These are phyloP conservation scores for Eupeodes corollae DNA, from an alignment of 1,140 invertebrate genomes.

Conservation along the genomic window DNA sequence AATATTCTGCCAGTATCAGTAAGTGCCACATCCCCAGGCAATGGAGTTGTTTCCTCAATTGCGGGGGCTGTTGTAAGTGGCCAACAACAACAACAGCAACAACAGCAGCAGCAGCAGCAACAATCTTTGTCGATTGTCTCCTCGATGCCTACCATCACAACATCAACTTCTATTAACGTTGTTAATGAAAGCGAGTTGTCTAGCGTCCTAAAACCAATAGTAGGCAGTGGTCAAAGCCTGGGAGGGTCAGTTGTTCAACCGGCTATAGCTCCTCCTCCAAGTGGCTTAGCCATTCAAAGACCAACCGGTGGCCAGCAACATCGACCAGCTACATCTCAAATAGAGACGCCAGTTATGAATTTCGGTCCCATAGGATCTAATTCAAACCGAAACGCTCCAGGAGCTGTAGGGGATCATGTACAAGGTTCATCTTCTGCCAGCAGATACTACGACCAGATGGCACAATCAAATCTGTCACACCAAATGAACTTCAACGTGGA, in stretches of 20 bases:
- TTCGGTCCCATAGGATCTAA: constrained; percentile 24
- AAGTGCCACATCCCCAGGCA: constrained; percentile 2
- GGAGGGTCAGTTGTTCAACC: neutral
- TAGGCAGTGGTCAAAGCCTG: constrained; percentile 16
- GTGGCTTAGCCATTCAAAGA: constrained; percentile 13
- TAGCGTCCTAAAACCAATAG: constrained; percentile 22
- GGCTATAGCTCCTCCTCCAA: constrained; percentile 5
- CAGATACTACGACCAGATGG: constrained; percentile 15
- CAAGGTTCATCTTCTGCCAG: constrained; percentile 6
- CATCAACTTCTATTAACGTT: constrained; percentile 3
- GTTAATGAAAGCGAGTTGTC: constrained; percentile 35
- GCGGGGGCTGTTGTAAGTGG: neutral
- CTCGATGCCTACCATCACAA: neutral
- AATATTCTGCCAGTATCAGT: constrained; percentile 7
- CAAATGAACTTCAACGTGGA: constrained; percentile 10
- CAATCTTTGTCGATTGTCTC: neutral
- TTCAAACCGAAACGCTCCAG: neutral
- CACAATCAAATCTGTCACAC: constrained; percentile 2
- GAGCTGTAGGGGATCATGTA: constrained; percentile 4
- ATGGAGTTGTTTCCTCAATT: neutral
- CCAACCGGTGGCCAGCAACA: constrained; percentile 7
- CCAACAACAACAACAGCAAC: constrained; percentile 9
- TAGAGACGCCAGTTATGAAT: constrained; percentile 3
- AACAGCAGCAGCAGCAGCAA: constrained; percentile 1
- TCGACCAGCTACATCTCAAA: neutral